Evolutionary conservation across 2,888 invertebrate genomes (phyloP), one percentile per base, ranked within the genome.

Genomic region (Pristionchus maxplancki): DNA sequence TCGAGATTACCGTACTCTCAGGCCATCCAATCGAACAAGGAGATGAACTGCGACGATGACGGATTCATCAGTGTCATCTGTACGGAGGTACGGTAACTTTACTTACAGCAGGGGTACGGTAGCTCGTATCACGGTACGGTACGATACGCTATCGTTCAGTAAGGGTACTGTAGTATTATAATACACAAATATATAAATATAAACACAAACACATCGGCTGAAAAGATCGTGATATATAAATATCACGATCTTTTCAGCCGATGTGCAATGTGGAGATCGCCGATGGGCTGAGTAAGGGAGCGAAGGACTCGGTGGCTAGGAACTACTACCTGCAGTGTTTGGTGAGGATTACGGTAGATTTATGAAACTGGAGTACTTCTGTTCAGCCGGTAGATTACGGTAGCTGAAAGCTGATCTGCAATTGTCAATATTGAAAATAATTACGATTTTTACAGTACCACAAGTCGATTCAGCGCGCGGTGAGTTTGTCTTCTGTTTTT

Each of bases 391-490:
- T n/a, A n/a, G n/a, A n/a, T n/a, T n/a, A n/a, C n/a, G n/a, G n/a
- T n/a, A n/a, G n/a, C n/a, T n/a, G n/a, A n/a, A n/a, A n/a, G n/a
- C n/a, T n/a, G n/a, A n/a, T n/a, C n/a, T n/a, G n/a, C n/a, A n/a
- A n/a, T n/a, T n/a, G n/a, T n/a, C n/a, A n/a, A n/a, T n/a, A n/a
- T n/a, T n/a, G n/a, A n/a, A n/a, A n/a, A n/a, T n/a, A n/a, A n/a
- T n/a, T n/a, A n/a, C n/a, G n/a, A n/a, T 44, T 9, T 44, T 78
- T 78, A 11, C 78, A 78, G 78, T 48, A 78, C 48, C 78, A 78
- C 78, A 78, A 78, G 78, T 78, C 78, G 78, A 40, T 78, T 3
- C 78, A 78, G 78, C 78, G 78, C 78, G 34, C 9, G 2, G 78
- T 78, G 78, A 78, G 78, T 78, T 2, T 71, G 1, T 34, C 28